Percentiles rank a stretch among this genome's conserved stretches.
These are phyloP conservation scores for Drosophila melanica DNA, from an alignment of 1,140 invertebrate genomes.

Conservation along the genomic window DNA sequence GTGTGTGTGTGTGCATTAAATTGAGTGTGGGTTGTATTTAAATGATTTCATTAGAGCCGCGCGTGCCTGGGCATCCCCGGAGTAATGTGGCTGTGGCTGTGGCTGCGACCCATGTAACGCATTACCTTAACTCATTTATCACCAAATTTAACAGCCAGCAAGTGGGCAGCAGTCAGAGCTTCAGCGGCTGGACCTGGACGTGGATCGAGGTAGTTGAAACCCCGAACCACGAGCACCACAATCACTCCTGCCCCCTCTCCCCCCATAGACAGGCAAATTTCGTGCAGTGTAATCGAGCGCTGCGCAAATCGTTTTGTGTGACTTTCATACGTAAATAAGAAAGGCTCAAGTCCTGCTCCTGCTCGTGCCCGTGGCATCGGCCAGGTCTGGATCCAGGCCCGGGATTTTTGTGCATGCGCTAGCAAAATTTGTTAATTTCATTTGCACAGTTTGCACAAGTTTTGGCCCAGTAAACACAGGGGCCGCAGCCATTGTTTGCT, in stretches of 20 bases:
- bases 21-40: constrained; percentile 67
- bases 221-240: no score
- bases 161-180: constrained; percentile 3
- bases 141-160: constrained; percentile 69
- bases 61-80: constrained; percentile 64
- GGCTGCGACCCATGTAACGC: constrained; percentile 55
- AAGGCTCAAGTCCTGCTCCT: constrained; percentile 26
- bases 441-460: constrained; percentile 73
- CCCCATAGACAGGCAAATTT: background rate
- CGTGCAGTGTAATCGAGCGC: constrained; percentile 70
- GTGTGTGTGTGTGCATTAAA: constrained; percentile 18
- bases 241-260: background rate
- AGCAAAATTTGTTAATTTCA: constrained; percentile 79
- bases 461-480: constrained; percentile 17
- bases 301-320: constrained; percentile 74
- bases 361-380: background rate
- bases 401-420: constrained; percentile 57
- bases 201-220: background rate
- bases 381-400: background rate
- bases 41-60: constrained; percentile 77
- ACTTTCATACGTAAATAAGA: constrained; percentile 78
- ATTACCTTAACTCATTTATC: constrained; percentile 81
- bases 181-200: background rate
- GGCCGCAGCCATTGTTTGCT: constrained; percentile 44
- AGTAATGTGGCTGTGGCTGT: constrained; percentile 36